These are phyloP conservation scores for Bombus impatiens DNA, from an alignment of 1,140 invertebrate species.

Conservation along the genomic window DNA sequence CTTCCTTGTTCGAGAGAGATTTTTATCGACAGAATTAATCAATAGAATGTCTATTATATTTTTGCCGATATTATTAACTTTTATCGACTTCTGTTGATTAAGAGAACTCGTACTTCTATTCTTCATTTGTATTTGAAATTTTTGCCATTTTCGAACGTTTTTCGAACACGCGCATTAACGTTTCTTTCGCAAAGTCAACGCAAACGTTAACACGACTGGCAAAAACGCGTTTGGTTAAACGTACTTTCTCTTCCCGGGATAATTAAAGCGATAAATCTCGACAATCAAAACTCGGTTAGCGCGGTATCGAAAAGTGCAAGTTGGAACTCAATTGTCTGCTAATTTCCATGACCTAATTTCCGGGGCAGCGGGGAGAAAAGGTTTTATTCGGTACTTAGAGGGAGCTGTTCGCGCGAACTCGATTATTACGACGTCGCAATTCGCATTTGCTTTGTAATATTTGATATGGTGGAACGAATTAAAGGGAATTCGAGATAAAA, in stretches of 20 bases:
- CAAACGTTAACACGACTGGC: too few relatives aligned
- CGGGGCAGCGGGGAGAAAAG: background rate
- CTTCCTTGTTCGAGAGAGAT: too few relatives aligned
- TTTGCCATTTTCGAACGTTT: background rate
- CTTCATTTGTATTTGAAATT: background rate
- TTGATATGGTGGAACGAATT: background rate
- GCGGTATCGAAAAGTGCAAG: constrained; percentile 30
- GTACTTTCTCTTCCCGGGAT: background rate
- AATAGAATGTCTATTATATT: too few relatives aligned
- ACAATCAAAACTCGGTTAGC: constrained; percentile 44
- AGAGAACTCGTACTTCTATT: background rate
- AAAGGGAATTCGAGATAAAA: background rate
- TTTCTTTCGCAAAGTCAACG: background rate
- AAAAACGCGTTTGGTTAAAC: background rate
- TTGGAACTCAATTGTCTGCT: constrained; percentile 21
- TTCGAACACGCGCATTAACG: background rate
- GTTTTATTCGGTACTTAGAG: background rate
- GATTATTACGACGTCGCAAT: constrained; percentile 6
- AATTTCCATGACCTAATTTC: constrained; percentile 31
- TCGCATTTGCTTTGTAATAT: background rate
- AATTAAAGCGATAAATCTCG: constrained; percentile 28
- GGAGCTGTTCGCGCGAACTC: background rate
- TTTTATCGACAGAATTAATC: too few relatives aligned
- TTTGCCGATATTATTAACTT: too few relatives aligned
- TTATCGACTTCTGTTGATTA: too few relatives aligned